Base-by-base conservation (phyloP, 2,888 invertebrate genomes). In the Eulithis testata region DNA sequence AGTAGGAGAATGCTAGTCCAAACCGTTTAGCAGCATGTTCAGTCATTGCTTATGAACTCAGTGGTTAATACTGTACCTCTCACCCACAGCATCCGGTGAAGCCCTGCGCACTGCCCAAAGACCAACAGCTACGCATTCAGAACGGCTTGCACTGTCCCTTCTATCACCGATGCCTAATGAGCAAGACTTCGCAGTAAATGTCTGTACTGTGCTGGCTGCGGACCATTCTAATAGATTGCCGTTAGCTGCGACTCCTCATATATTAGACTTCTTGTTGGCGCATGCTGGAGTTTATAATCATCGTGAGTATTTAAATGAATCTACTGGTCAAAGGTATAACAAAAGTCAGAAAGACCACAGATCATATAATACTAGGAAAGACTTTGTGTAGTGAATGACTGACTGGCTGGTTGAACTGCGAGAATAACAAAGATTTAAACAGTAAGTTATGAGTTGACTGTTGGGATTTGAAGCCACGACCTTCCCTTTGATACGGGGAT, bases 161-260 rank as follows among this genome's bases (percentile, higher is more conserved):
- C 92, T 98, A 60, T 98, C 98, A n/a, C 99, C 99, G 1, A 94
- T 99, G 85, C 99, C 99, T 6, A 99, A 99, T 88, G 99, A 99
- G 87, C 98, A 99, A 85, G 99, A 99, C 91, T 98, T 99, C 87
- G 99, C 99, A 36, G 96, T 99, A 78, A 99, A 99, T 88, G 98
- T 99, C 3, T 99, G 99, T 87, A 98, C 98, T 0, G 94, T 99
- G 66, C 94, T 99, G 75, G 98, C 99, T 6, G 99, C 98, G 75
- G 99, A 99, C 81, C 97, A 97, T 69, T 97, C 97, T 68, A 97
- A 98, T 80, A 95, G 97, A 0, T 91, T 99, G 62, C 96, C 97
- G 60, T 90, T 99, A 68, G 96, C 96, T 66, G 96, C 97, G 74
- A 97, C 97, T 74, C 98, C 98, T 1, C 95, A 97, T 77, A 94